Evolutionary conservation across 2,888 invertebrate species (phyloP).

Genomic region (Amblyjoppa proteus): DNA sequence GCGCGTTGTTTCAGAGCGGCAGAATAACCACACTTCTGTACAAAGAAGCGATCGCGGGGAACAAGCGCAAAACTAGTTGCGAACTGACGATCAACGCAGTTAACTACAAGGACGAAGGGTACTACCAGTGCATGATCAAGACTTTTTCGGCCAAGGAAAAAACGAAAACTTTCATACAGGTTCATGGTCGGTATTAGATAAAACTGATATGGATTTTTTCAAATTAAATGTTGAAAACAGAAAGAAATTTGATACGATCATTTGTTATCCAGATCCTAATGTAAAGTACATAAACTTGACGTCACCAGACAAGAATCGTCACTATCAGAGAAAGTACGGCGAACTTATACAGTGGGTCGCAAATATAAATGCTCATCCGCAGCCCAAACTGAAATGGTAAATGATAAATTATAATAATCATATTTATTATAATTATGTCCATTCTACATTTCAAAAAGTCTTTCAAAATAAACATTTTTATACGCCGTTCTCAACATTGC

Average conservation of each 20-base stretch:
- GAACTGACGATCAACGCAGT: constrained; percentile 75
- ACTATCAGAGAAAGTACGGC: constrained; percentile 67
- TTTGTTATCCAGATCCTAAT: constrained; percentile 68
- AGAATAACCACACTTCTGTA: constrained; percentile 66
- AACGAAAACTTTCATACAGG: constrained; percentile 65
- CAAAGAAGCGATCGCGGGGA: neutral
- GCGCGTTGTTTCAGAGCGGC: constrained; percentile 65
- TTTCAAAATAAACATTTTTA: too few relatives aligned
- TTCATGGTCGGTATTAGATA: constrained; percentile 75
- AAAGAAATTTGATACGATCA: neutral
- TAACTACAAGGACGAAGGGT: constrained; percentile 75
- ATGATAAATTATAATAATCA: constrained; percentile 3
- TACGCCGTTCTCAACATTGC: too few relatives aligned
- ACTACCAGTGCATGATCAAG: constrained; percentile 74
- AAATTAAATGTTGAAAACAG: too few relatives aligned
- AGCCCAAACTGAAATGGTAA: constrained; percentile 86
- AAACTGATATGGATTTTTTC: too few relatives aligned
- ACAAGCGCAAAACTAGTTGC: constrained; percentile 55
- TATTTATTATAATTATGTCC: neutral
- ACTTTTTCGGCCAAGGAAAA: constrained; percentile 57
- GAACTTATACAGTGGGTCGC: constrained; percentile 85
- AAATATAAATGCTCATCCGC: constrained; percentile 87
- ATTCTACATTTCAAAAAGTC: too few relatives aligned
- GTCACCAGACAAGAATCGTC: constrained; percentile 65
- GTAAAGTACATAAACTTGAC: constrained; percentile 75